Evolutionary conservation across 2,797 vertebrate species (phyloP), one percentile per base, ranked within the genome.

Genomic region (Vespertilio murinus): DNA sequence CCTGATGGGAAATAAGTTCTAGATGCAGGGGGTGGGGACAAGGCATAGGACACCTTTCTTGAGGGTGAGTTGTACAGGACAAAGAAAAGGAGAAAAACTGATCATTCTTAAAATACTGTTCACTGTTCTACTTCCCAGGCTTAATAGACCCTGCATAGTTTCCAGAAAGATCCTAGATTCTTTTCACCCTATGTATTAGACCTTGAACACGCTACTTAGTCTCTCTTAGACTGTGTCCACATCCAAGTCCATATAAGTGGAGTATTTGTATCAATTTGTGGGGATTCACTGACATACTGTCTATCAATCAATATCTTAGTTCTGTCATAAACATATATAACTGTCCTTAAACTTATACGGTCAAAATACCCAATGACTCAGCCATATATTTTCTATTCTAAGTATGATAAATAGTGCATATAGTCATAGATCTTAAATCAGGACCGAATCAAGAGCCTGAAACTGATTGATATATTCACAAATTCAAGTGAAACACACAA

Each of bases 391-490:
- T 87, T 61, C 25, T 65, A 47, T 38, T 84, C 5, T 61, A 74
- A 23, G 6, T 75, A 65, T 70, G 56, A 74, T 74, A 83, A 77
- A 83, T 83, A 30, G n/a, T 22, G 10, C 10, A 67, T 14, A 69
- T 40, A 28, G 3, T 20, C 22, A 89, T 78, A 88, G 67, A 73
- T 80, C 22, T n/a, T 30, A 73, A 52, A 59, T 78, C 30, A 85
- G 17, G 33, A 6, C 30, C 85, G 52, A 90, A 85, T 94, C 59
- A 71, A 95, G 65, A 88, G 14, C 0, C 28, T 61, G 35, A 7
- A 33, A 40, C 30, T 69, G 59, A 80, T 91, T 81, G 54, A 89
- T 90, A 80, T 74, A 71, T 54, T 79, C 78, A 83, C 14, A 92
- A 90, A 74, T 61, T 70, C 40, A 84, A 89, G 65, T 25, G 64